Base-by-base conservation (phyloP, 2,888 invertebrate genomes). In the Thera obeliscata region DNA sequence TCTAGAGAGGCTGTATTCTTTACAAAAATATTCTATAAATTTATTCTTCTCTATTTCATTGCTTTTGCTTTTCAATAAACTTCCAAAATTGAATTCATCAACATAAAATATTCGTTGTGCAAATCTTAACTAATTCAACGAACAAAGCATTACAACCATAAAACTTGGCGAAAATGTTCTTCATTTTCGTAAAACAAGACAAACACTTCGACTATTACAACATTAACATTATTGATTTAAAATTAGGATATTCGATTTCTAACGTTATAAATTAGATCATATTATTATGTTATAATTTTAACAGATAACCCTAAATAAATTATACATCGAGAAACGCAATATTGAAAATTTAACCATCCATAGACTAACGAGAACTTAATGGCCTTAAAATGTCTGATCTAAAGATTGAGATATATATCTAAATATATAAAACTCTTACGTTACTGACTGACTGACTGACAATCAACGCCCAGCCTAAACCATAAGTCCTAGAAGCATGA, bases 21-120 rank as follows among this genome's bases (percentile, higher is more conserved):
- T 72, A 73, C 56, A 72, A 74, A 76, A 73, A 75, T 72, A 73
- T 67, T 56, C 38, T 9, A n/a, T 54, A 22, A 6, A 12, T 12
- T 49, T 38, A 9, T 59, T 49, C 8, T 36, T 59, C 7, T 5
- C 12, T 52, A 49, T 22, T 48, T 62, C 4, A 55, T 56, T 43
- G n/a, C 36, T 35, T 38, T 49, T 33, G 38, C 22, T 50, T 22
- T 54, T 54, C 11, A 58, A 43, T 9, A 46, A 64, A 54, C 9
- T 35, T 36, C 33, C 11, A 61, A 35, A 50, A 46, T 9, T 52
- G 2, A 62, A 63, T 50, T 41, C 5, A 7, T 46, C 43, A 46
- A 41, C 2, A 46, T 35, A 60, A 41, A 48, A 61, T 35, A 56
- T 66, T 66, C 61, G 61, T 46, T 61, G 61, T 55, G 50, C 36